A percentile compares a stretch with the other conserved stretches of the same genome.
These are phyloP conservation scores for Microplitis deprimator DNA, from an alignment of 2,888 invertebrate species.

Conservation along the genomic window DNA sequence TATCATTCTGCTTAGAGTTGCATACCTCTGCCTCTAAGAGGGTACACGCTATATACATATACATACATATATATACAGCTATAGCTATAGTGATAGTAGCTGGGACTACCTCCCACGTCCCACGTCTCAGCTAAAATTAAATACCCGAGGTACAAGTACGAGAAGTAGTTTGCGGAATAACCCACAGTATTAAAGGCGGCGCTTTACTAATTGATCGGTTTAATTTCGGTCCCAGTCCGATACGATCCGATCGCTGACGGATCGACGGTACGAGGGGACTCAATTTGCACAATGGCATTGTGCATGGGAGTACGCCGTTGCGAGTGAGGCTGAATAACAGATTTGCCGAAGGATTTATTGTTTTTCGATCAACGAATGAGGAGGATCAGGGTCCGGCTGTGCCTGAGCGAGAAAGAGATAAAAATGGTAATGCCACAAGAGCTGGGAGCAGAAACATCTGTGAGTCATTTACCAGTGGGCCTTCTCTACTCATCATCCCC, in stretches of 20 bases:
- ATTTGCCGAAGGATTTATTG: neutral
- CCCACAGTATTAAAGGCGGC: neutral
- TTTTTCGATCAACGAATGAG: neutral
- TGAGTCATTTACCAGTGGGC: conserved; percentile 16
- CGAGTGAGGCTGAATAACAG: neutral
- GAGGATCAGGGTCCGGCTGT: neutral
- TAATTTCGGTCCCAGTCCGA: neutral
- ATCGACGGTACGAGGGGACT: neutral
- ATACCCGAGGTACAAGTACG: neutral
- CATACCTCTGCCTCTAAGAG: conserved; percentile 17
- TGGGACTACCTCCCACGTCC: neutral
- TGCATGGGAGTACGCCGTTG: neutral
- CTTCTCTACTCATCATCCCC: conserved; percentile 19
- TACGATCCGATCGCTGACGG: neutral
- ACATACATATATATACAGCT: too few species aligned
- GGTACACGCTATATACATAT: too few species aligned
- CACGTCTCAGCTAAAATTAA: conserved; percentile 16
- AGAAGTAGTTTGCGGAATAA: neutral
- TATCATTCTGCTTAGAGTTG: neutral
- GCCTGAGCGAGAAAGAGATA: conserved; percentile 6
- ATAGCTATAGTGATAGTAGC: neutral
- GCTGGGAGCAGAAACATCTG: conserved; percentile 4
- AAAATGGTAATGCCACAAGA: neutral
- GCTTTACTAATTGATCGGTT: neutral
- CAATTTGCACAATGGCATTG: conserved; percentile 37